Evolutionary conservation across 2,113 vertebrate genomes (phyloP).

Genomic region (Paramormyrops kingsleyae): DNA sequence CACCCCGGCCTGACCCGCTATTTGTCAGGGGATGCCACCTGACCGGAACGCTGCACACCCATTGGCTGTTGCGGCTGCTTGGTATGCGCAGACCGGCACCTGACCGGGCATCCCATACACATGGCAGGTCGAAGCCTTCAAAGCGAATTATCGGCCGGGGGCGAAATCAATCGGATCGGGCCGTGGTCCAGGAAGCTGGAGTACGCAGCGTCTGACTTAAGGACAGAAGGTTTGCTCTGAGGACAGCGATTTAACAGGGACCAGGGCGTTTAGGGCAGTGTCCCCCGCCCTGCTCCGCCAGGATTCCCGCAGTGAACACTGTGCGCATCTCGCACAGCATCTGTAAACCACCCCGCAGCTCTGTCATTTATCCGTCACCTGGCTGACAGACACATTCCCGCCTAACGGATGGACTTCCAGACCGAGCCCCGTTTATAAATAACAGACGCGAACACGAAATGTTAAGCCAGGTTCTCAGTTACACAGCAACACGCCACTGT

Average conservation of each 20-base stretch:
- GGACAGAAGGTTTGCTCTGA: neutral
- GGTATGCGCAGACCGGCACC: neutral
- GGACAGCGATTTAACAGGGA: neutral
- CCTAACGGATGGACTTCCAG: neutral
- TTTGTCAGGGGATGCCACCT: conserved; percentile 49
- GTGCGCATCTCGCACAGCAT: neutral
- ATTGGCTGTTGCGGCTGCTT: neutral
- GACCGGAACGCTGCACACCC: conserved; percentile 20
- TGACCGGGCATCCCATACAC: neutral
- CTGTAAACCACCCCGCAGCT: neutral
- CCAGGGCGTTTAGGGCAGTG: neutral
- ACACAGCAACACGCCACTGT: conserved; percentile 10
- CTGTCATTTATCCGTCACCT: neutral
- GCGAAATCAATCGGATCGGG: neutral
- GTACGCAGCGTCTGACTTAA: neutral
- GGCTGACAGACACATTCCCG: neutral
- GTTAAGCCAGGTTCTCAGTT: neutral
- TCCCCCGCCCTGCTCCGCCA: neutral
- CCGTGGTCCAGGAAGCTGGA: neutral
- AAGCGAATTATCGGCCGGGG: neutral
- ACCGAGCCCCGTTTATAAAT: neutral
- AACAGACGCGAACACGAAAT: neutral
- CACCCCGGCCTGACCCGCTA: conserved; percentile 59
- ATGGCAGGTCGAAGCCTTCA: neutral
- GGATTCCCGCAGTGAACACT: neutral